Conservation (phyloP, 2,113 vertebrate species). For the Sminthopsis crassicaudata region DNA sequence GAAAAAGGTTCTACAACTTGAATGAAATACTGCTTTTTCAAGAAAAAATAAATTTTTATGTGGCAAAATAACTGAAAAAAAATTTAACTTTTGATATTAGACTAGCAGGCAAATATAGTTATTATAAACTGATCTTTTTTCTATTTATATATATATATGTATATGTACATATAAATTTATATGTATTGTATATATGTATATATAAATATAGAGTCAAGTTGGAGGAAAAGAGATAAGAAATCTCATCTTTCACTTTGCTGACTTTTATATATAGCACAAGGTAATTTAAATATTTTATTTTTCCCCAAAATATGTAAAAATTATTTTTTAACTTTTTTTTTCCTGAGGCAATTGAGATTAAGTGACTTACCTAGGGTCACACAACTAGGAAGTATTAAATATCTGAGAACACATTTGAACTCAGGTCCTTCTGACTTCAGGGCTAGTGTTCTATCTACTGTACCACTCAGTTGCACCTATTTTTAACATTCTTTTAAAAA, state of each 20-base stretch:
- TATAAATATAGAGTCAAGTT: background rate
- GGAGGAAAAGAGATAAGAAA: slow-evolving; percentile 15
- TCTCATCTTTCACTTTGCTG: background rate
- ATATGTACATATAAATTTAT: background rate
- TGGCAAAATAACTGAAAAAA: slow-evolving; percentile 44
- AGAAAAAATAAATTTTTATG: slow-evolving; percentile 27
- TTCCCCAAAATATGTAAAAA: background rate
- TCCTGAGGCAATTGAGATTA: too few relatives aligned
- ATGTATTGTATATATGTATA: background rate
- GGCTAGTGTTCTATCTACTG: too few relatives aligned
- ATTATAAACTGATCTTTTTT: slow-evolving; percentile 9
- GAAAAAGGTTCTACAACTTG: slow-evolving; percentile 28
- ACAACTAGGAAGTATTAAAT: too few relatives aligned
- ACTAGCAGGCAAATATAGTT: slow-evolving; percentile 1
- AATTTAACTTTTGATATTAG: slow-evolving; percentile 48
- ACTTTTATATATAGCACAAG: background rate
- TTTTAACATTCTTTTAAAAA: background rate
- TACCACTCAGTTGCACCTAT: too few relatives aligned
- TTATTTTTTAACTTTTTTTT: too few relatives aligned
- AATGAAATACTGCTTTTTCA: slow-evolving; percentile 49
- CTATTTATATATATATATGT: background rate
- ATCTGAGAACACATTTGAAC: too few relatives aligned
- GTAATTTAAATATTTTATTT: slow-evolving; percentile 22
- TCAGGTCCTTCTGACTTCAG: too few relatives aligned
- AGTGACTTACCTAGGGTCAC: too few relatives aligned